Evolutionary conservation across 64 coral and sea anemone species (phyloP), one percentile per base, ranked within the genome.

Genomic region (Hydrozoanthus tunicans): DNA sequence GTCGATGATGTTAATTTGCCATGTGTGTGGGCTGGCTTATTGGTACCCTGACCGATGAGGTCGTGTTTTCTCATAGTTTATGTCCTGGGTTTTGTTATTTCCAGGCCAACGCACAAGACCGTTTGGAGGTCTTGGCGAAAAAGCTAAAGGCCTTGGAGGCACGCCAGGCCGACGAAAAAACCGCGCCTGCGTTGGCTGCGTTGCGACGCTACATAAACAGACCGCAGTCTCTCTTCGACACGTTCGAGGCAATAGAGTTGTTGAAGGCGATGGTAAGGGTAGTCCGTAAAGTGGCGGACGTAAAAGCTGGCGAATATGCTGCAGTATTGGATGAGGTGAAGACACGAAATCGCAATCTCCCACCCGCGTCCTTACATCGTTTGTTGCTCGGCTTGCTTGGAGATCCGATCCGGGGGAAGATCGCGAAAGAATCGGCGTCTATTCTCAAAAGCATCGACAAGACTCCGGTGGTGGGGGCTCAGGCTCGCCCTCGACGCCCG

Each of bases 401-500:
- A 6, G 90, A 91, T 11, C 90, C 78, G 5, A 73, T 91, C 26
- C 58, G 90, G 15, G 90, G 62, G 5, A 82, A 82, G 64, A 59
- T 82, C 7, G 78, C 90, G 3, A 91, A 91, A 67, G 90, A 91
- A 72, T 60, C 79, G 26, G 66, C 59, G 11, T n/a, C 6, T 8
- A 89, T 89, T 10, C 56, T 77, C 11, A 89, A 89, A 89, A 56
- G 9, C 54, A 26, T 59, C 11, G 24, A 73, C 13, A 62, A 15
- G 2, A 11, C 4, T 27, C 12, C 9, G 23, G 51, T 32, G 64
- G 63, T 43, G 32, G 32, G 32, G n/a, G 32, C 52, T n/a, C 77
- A 7, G 26, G 7, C 7, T 11, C 14, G 52, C 15, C 43, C 62
- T 68, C 86, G 54, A 5, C 52, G 24, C 6, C 77, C 11, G 69